Base-by-base conservation (phyloP, 2,888 invertebrate species). In the Amiota mariae region DNA sequence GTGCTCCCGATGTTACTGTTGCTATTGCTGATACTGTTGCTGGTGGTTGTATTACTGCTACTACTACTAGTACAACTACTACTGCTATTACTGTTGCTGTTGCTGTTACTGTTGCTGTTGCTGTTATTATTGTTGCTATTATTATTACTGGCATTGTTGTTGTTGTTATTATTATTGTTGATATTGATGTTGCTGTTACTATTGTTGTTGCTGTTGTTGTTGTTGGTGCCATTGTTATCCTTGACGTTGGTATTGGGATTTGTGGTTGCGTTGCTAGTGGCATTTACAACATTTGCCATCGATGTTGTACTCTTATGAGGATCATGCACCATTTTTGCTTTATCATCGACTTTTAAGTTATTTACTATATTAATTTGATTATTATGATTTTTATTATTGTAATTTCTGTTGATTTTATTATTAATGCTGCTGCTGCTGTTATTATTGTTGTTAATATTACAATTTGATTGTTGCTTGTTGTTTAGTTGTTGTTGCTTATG, bases 121-220 rank as follows among this genome's bases (percentile, higher is more conserved):
- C 73, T 66, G 73, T 72, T 24, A 24, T 8, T 71, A 54, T 77
- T 82, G 76, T 78, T 79, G n/a, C n/a, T 15, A 75, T 74, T 77
- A 59, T 57, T 67, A 46, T 74, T 78, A 73, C 74, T 78, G 59
- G 12, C 76, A 73, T 61, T 75, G 72, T 51, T 78, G 73, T 66
- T 72, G 78, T 49, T 76, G 72, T 71, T 79, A 74, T 72, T 78
- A 73, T 76, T 81, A 73, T 77, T 80, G 75, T 68, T 78, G 77
- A 75, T 77, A 76, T 78, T 79, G 76, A 70, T 77, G 78, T 74
- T 77, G 77, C 75, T 76, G 79, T 70, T 67, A 72, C 74, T 77
- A 68, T 51, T 72, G 46, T 57, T 78, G 70, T 46, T 73, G 66
- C 8, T 71, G 57, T 77, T 82, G 76, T 78, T 79, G 73, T 77